Evolutionary conservation across 1,140 invertebrate genomes (phyloP).

Genomic region (Hypsibius dujardini): DNA sequence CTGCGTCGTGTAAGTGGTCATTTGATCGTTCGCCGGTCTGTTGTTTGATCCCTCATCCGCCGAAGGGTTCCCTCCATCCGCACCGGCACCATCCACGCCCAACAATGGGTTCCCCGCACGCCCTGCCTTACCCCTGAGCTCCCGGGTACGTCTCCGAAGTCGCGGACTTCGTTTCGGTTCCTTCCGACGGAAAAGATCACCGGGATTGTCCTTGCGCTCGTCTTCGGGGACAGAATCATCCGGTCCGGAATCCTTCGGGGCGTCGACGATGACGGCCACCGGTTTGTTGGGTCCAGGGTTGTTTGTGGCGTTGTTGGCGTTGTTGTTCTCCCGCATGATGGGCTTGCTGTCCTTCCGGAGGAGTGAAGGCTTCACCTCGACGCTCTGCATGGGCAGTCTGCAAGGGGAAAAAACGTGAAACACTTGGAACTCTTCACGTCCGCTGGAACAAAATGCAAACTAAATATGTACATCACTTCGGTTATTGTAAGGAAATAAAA

Average conservation of each 20-base stretch:
- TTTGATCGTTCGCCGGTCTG: background rate
- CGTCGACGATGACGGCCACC: constrained; percentile 6
- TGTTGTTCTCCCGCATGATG: background rate
- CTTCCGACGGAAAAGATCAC: constrained; percentile 2
- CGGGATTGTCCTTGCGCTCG: constrained; percentile 10
- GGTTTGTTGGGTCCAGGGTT: background rate
- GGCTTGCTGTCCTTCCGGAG: background rate
- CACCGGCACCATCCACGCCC: background rate
- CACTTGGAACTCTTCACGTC: too few relatives aligned
- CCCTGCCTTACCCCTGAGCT: background rate
- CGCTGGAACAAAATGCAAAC: too few relatives aligned
- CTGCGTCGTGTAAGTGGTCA: constrained; percentile 44
- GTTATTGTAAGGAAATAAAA: too few relatives aligned
- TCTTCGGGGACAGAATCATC: constrained; percentile 2
- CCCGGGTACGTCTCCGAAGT: constrained; percentile 7
- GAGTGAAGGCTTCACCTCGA: constrained; percentile 1
- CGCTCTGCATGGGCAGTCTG: too few relatives aligned
- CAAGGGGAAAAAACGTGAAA: too few relatives aligned
- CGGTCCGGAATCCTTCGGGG: background rate
- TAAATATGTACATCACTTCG: too few relatives aligned
- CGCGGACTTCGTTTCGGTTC: constrained; percentile 8
- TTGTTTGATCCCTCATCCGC: background rate
- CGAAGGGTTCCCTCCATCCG: background rate
- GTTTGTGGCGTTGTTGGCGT: too few relatives aligned
- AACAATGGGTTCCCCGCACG: background rate